A percentile compares a stretch with the other conserved stretches of the same genome.
These are phyloP conservation scores for Alcis repandata DNA, from an alignment of 2,888 invertebrate genomes.

Conservation along the genomic window DNA sequence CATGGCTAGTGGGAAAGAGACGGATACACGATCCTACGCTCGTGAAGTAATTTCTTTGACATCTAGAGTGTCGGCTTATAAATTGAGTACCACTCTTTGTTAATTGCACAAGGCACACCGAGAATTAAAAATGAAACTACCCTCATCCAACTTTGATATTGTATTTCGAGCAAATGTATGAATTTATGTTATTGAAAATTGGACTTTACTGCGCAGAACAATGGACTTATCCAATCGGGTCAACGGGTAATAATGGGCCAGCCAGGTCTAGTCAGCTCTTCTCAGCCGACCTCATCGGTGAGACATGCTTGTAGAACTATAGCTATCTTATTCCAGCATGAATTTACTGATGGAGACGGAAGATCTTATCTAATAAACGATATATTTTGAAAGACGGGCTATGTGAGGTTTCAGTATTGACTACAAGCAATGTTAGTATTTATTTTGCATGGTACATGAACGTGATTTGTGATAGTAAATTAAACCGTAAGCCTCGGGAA, in stretches of 20 bases:
- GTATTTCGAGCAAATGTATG: background rate
- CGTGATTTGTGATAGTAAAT: background rate
- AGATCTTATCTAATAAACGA: background rate
- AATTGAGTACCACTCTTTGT: too few relatives aligned
- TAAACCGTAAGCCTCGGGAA: background rate
- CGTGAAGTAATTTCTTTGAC: background rate
- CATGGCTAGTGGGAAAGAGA: slow-evolving; percentile 14
- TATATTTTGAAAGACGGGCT: background rate
- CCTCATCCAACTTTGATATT: background rate
- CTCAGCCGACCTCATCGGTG: slow-evolving; percentile 24
- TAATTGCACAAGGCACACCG: too few relatives aligned
- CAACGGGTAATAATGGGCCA: slow-evolving; percentile 30
- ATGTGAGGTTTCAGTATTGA: background rate
- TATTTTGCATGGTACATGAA: background rate
- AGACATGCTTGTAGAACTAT: slow-evolving; percentile 12
- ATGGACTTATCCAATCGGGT: slow-evolving; percentile 25
- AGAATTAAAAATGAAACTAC: too few relatives aligned
- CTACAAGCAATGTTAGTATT: background rate
- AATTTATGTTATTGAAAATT: background rate
- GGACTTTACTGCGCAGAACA: slow-evolving; percentile 16
- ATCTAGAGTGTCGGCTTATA: too few relatives aligned
- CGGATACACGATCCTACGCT: background rate
- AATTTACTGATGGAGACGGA: slow-evolving; percentile 6
- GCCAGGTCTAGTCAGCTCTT: slow-evolving; percentile 27
- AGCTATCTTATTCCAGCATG: slow-evolving; percentile 14